These are phyloP conservation scores for Muscicapa comitata DNA, from an alignment of 2,797 vertebrate genomes.

Conservation along the genomic window DNA sequence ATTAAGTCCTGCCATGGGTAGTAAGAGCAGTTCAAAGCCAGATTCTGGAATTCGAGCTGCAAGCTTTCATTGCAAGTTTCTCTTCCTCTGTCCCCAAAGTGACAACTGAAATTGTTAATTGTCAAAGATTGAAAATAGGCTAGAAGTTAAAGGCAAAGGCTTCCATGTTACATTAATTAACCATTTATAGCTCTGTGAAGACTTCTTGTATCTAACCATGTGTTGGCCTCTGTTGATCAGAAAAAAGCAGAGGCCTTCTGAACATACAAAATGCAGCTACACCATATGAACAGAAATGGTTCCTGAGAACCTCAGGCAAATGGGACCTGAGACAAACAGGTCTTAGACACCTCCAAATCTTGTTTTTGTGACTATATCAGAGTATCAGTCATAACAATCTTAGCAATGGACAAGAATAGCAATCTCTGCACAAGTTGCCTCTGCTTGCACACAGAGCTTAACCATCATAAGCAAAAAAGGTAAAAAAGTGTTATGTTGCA, in stretches of 20 bases:
- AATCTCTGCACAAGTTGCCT: neutral
- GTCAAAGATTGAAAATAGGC: neutral
- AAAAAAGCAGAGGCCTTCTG: neutral
- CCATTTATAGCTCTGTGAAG: neutral
- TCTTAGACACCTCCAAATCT: neutral
- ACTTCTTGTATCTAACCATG: neutral
- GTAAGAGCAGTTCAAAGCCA: neutral
- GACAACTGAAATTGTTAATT: neutral
- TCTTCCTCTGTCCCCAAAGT: neutral
- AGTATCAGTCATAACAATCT: neutral
- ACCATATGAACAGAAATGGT: neutral
- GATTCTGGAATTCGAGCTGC: neutral
- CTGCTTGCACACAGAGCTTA: neutral
- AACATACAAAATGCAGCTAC: neutral
- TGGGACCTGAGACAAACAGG: fast-evolving
- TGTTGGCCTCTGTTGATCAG: neutral
- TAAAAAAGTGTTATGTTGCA: neutral
- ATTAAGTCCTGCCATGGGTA: neutral
- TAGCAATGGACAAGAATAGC: neutral
- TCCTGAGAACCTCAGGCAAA: neutral
- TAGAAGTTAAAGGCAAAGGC: neutral
- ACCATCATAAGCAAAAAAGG: neutral
- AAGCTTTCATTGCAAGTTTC: neutral
- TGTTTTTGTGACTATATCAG: neutral
- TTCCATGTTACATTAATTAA: neutral